These are phyloP conservation scores for Drosophila neocordata DNA, from an alignment of 1,140 invertebrate species.

Conservation along the genomic window DNA sequence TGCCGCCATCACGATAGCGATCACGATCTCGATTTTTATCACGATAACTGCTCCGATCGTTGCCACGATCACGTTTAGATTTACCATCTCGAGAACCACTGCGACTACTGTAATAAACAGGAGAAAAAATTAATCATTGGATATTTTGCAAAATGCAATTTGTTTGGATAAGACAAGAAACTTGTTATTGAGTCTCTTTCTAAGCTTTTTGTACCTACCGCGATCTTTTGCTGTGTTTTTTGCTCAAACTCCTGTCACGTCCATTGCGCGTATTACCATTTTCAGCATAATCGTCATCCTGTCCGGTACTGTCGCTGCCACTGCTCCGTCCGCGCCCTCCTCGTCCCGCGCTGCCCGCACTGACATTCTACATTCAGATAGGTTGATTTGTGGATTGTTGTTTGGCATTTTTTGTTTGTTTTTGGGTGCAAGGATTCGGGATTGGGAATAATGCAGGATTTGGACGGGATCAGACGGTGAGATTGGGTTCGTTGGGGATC, in stretches of 20 bases:
- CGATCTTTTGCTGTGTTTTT: constrained; percentile 63
- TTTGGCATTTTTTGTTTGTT: constrained; percentile 34
- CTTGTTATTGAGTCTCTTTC: too few relatives aligned
- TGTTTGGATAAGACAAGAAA: too few relatives aligned
- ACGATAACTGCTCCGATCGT: constrained; percentile 43
- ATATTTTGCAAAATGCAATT: too few relatives aligned
- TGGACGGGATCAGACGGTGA: background rate
- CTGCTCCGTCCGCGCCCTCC: constrained; percentile 65
- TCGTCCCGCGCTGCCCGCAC: constrained; percentile 64
- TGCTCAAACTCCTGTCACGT: constrained; percentile 41
- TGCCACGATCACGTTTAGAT: constrained; percentile 56
- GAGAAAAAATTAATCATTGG: background rate
- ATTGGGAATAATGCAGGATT: background rate
- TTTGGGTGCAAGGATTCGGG: constrained; percentile 24
- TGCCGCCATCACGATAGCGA: constrained; percentile 52
- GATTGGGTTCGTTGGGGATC: constrained; percentile 24
- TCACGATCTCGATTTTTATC: constrained; percentile 51
- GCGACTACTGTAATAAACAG: constrained; percentile 54
- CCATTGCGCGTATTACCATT: constrained; percentile 60
- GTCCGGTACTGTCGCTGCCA: constrained; percentile 55
- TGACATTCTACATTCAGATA: constrained; percentile 71
- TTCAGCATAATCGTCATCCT: constrained; percentile 51
- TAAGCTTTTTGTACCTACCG: constrained; percentile 38
- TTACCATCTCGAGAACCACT: constrained; percentile 66
- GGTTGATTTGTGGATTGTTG: constrained; percentile 51